Conservation (phyloP, 2,797 vertebrate genomes). For the Hydrolagus colliei region DNA sequence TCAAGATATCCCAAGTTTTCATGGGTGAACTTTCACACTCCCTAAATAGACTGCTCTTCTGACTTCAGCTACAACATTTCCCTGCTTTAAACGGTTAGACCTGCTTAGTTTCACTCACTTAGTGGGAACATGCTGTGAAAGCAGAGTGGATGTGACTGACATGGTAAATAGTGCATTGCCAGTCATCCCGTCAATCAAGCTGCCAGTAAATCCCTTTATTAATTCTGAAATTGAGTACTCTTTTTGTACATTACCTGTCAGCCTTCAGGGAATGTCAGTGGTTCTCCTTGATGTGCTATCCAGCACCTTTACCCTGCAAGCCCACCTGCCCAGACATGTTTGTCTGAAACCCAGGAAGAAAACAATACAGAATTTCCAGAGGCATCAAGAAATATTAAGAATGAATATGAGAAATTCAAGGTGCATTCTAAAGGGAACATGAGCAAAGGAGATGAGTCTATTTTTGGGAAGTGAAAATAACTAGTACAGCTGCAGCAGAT, state of each 20-base stretch:
- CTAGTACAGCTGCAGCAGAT: background rate
- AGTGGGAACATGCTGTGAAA: conserved; percentile 28
- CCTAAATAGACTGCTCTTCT: background rate
- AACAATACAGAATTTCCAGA: background rate
- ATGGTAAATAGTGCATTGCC: conserved; percentile 25
- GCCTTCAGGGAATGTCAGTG: conserved; percentile 28
- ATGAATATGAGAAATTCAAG: no score
- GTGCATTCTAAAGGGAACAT: no score
- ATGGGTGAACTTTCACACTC: background rate
- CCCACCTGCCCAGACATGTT: background rate
- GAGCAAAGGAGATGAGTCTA: background rate
- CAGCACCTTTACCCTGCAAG: conserved; percentile 6
- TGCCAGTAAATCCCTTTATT: conserved; percentile 29
- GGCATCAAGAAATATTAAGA: background rate
- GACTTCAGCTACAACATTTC: conserved; percentile 1
- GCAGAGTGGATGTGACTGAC: conserved; percentile 30
- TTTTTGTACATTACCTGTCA: conserved; percentile 29
- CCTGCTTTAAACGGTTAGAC: conserved; percentile 12
- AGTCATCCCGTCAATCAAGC: conserved; percentile 28
- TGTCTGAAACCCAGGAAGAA: background rate
- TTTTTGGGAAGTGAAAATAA: background rate
- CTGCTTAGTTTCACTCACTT: conserved; percentile 23
- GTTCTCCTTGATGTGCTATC: conserved; percentile 26
- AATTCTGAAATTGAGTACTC: conserved; percentile 29
- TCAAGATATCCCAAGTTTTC: background rate